Evolutionary conservation across 2,888 invertebrate species (phyloP), one percentile per base, ranked within the genome.

Genomic region (Drosophila anceps): DNA sequence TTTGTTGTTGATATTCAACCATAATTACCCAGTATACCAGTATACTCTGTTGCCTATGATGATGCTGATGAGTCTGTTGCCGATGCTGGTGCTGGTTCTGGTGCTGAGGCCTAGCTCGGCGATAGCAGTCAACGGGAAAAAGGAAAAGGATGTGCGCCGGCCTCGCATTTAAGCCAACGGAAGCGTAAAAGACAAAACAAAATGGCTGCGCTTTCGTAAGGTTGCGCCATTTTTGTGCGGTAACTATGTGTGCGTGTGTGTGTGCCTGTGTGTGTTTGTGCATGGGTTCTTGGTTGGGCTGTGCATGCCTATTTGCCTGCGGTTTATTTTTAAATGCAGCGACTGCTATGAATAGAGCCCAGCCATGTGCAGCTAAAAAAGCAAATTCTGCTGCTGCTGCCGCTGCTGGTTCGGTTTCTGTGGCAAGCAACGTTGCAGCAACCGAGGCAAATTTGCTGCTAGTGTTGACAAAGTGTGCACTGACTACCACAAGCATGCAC

Each of bases 241-340:
- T 58, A 51, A 39, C 61, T 44, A 44, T 33, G 35, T 48, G 39
- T 53, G 10, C 29, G 18, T 65, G 31, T 51, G 18, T 39, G 37
- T 54, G 37, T 57, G 33, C 50, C 46, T 48, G 41, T 57, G 43
- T 57, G 46, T 33, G 20, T 50, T 50, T 46, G 27, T 65, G 43
- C 35, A 31, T 44, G 35, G 53, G 54, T 24, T 54, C 39, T 43
- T 57, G 64, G 54, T 51, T 29, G 31, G 10, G n/a, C 37, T 65
- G 55, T 55, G 66, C 65, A 59, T 60, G 76, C 82, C 74, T 80
- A 87, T 84, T 84, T 84, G 84, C 81, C 66, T 72, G 80, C 55
- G 85, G 85, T 90, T 90, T 88, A 86, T 86, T 86, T 86, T 85
- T 86, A 90, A 86, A 86, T 85, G 71, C 83, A 84, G 61, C 57